A percentile compares a stretch with the other conserved stretches of the same genome.
Conservation (phyloP, 92 coral and sea anemone genomes). For the Parazoanthus swiftii region DNA sequence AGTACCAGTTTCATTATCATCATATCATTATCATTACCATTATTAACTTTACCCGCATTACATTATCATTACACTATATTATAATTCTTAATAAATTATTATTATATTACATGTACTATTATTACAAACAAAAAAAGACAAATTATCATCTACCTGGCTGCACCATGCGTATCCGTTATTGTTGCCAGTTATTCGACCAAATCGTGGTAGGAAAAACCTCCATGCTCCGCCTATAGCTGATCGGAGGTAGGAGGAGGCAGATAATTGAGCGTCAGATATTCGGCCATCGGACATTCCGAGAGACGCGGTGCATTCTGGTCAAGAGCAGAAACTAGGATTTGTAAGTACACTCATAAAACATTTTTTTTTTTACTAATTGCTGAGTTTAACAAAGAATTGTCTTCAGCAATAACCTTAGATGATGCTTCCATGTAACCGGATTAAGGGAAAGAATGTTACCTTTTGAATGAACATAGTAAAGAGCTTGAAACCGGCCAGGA, state of each 20-base stretch:
- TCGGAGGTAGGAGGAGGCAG: slow-evolving; percentile 65
- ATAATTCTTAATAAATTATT: neutral
- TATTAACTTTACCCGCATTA: neutral
- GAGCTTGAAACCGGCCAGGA: slow-evolving; percentile 62
- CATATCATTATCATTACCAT: too few species aligned
- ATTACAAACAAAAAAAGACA: neutral
- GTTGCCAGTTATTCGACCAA: slow-evolving; percentile 52
- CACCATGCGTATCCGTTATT: slow-evolving; percentile 61
- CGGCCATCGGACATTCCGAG: slow-evolving; percentile 82
- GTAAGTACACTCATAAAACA: neutral
- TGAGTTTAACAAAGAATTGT: too few species aligned
- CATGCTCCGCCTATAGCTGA: slow-evolving; percentile 24
- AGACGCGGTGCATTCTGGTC: slow-evolving; percentile 67
- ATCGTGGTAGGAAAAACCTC: slow-evolving; percentile 44
- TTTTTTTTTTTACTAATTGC: too few species aligned
- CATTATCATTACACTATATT: neutral
- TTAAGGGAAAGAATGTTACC: slow-evolving; percentile 41
- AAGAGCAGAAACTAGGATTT: neutral
- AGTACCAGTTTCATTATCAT: too few species aligned
- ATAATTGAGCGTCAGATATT: slow-evolving; percentile 62
- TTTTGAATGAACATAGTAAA: slow-evolving; percentile 60
- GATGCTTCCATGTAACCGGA: too few species aligned
- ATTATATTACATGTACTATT: neutral
- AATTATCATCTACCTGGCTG: slow-evolving; percentile 57
- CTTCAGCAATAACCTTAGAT: neutral